Percentiles rank a stretch among this genome's conserved stretches.
Evolutionary conservation across 2,888 invertebrate genomes (phyloP).

Genomic region (Schizaphis graminum): DNA sequence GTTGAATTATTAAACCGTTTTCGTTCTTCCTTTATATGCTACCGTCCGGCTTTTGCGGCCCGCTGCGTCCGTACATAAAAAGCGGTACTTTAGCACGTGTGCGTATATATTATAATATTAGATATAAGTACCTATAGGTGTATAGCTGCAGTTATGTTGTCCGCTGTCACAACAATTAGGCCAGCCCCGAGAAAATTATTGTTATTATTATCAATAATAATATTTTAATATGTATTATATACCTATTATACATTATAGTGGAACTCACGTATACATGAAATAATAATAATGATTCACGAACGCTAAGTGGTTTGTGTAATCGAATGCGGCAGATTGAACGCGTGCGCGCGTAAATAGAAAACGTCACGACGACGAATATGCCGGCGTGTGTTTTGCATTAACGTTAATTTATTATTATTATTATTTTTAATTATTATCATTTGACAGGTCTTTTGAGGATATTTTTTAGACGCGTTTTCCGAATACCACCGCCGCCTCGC

Average conservation of each 20-base stretch:
- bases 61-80: conserved; percentile 3
- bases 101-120: neutral
- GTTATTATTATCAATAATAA: neutral
- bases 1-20: conserved; percentile 64
- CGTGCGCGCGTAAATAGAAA: neutral
- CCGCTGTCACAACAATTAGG: neutral
- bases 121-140: neutral
- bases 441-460: conserved; percentile 48
- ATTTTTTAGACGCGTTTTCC: conserved; percentile 46
- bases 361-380: conserved; percentile 19
- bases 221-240: neutral
- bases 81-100: neutral
- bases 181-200: neutral
- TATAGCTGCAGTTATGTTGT: neutral
- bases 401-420: neutral
- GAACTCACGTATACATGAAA: neutral
- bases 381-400: conserved; percentile 15
- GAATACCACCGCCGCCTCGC: conserved; percentile 17
- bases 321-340: neutral
- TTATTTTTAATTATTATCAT: conserved; percentile 43
- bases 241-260: neutral
- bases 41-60: neutral
- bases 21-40: conserved; percentile 34
- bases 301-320: conserved; percentile 56
- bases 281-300: neutral